Evolutionary conservation across 2,888 invertebrate genomes (phyloP).

Genomic region (Ichneumoninae sp.): DNA sequence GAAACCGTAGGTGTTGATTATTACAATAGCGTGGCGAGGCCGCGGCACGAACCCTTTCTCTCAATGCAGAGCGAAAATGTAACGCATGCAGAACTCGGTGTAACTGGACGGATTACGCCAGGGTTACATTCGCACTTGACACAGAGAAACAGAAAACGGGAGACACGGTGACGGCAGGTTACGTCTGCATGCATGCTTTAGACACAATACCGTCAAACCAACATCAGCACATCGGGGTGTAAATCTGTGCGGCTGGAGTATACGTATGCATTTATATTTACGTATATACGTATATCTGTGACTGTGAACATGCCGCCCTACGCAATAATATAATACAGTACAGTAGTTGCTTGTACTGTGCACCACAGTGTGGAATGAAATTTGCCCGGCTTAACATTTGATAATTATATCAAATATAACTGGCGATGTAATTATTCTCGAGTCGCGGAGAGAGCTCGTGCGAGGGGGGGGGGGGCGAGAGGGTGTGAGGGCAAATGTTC

Average conservation of each 20-base stretch:
- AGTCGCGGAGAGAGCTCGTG: not conserved
- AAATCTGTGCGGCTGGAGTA: not conserved
- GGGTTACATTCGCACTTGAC: slow-evolving; percentile 36
- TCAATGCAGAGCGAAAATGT: slow-evolving; percentile 39
- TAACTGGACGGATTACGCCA: slow-evolving; percentile 37
- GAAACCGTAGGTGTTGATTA: slow-evolving; percentile 1
- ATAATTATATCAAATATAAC: slow-evolving; percentile 11
- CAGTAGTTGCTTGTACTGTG: not conserved
- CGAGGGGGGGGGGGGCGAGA: not conserved
- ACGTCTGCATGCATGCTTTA: not conserved
- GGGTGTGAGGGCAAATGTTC: not conserved
- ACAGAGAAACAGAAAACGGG: slow-evolving; percentile 4
- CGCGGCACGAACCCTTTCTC: slow-evolving; percentile 18
- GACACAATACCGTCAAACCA: slow-evolving; percentile 1
- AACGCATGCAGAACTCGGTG: slow-evolving; percentile 39
- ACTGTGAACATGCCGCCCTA: not conserved
- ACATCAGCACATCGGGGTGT: slow-evolving; percentile 5
- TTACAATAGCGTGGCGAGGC: slow-evolving; percentile 26
- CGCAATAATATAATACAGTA: not conserved
- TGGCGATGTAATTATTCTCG: slow-evolving; percentile 2
- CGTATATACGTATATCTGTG: not conserved
- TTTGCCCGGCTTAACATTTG: slow-evolving; percentile 29
- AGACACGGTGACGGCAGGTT: not conserved
- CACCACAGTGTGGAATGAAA: slow-evolving; percentile 4
- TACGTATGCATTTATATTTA: not conserved